Evolutionary conservation across 92 coral and sea anemone species (phyloP).

Genomic region (Meandrina meandrites): DNA sequence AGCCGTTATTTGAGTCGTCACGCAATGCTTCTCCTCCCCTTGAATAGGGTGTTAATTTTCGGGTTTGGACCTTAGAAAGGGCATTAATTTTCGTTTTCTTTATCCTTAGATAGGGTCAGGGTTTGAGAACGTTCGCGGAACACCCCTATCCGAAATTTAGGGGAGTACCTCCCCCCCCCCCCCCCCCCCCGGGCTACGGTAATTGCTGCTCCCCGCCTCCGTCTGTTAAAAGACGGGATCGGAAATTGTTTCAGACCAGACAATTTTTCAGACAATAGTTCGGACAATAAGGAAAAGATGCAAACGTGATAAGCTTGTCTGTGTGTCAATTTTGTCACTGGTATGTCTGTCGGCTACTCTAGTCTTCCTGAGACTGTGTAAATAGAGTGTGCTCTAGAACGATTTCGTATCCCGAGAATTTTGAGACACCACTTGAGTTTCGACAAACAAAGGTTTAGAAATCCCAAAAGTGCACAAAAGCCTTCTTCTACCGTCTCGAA

Average conservation of each 20-base stretch:
- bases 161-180: too few relatives aligned
- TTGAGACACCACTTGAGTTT: background rate
- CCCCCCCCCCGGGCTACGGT: too few relatives aligned
- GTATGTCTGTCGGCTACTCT: background rate
- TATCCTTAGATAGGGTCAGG: too few relatives aligned
- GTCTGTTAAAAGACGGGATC: background rate
- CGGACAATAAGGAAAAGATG: background rate
- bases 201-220: background rate
- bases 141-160: too few relatives aligned
- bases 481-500: background rate
- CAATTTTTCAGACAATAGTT: constrained; percentile 12
- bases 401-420: background rate
- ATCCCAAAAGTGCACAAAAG: background rate
- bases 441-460: background rate
- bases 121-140: too few relatives aligned
- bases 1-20: too few relatives aligned
- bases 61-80: too few relatives aligned
- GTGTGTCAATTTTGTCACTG: constrained; percentile 1
- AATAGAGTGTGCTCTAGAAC: background rate
- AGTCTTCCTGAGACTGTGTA: background rate
- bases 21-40: too few relatives aligned
- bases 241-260: background rate
- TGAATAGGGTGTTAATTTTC: too few relatives aligned
- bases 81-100: too few relatives aligned
- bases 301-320: background rate